A percentile compares a stretch with the other conserved stretches of the same genome.
Conservation (phyloP, 2,797 vertebrate genomes). For the Paramormyrops hopkinsi region DNA sequence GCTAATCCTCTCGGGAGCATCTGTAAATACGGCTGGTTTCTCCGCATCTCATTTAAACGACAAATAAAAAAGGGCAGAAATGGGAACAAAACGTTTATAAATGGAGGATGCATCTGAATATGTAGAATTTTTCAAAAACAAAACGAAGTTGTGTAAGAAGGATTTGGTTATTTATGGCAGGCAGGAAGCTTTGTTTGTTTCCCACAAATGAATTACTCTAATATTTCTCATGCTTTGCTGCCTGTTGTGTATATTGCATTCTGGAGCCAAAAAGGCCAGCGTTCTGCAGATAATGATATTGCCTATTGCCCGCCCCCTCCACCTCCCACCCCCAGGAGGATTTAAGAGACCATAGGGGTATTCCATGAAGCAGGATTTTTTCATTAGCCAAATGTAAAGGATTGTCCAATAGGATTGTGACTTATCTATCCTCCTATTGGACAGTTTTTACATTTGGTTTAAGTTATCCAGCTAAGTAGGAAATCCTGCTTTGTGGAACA, state of each 20-base stretch:
- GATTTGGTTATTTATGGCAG: background rate
- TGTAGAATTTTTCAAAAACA: background rate
- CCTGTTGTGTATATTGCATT: background rate
- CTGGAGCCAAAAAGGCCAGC: background rate
- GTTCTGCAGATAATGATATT: background rate
- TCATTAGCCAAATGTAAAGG: background rate
- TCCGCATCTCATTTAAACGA: background rate
- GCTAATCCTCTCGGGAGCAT: background rate
- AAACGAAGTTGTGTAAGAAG: background rate
- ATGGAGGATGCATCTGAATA: background rate
- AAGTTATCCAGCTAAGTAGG: background rate
- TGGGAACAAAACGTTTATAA: background rate
- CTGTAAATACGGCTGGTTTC: background rate
- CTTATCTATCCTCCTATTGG: background rate
- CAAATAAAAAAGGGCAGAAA: background rate
- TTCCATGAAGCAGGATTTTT: background rate
- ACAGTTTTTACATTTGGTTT: background rate
- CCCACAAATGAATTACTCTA: background rate
- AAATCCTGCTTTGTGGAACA: background rate
- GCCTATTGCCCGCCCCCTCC: background rate
- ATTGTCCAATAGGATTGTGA: background rate
- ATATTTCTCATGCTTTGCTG: background rate
- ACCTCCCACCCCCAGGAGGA: background rate
- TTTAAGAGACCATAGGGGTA: background rate
- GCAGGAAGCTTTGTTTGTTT: background rate